Evolutionary conservation across 2,113 vertebrate species (phyloP).

Genomic region (Lepus americanus): DNA sequence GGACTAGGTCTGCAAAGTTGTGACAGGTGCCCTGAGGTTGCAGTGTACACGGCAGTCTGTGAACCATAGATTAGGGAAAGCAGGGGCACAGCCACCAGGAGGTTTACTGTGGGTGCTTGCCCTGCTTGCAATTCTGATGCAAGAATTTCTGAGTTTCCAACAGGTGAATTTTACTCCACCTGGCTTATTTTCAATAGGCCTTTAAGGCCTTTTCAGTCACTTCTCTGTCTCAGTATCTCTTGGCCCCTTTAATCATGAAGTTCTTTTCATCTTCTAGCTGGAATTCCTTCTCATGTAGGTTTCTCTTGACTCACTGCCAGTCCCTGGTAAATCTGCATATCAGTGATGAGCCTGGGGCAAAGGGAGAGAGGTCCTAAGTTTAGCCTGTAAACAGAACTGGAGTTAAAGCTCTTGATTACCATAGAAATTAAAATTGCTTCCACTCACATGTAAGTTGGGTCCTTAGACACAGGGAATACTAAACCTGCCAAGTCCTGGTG

Average conservation of each 20-base stretch:
- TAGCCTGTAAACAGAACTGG: conserved; percentile 69
- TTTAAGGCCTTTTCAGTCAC: background rate
- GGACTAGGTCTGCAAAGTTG: background rate
- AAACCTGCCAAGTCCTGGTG: background rate
- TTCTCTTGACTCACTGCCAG: conserved; percentile 46
- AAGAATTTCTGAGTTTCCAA: conserved; percentile 31
- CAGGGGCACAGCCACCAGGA: background rate
- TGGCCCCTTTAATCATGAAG: conserved; percentile 56
- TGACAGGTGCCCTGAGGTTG: background rate
- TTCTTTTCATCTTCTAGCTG: conserved; percentile 70
- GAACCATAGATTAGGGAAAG: background rate
- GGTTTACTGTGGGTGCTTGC: background rate
- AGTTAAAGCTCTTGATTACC: conserved; percentile 81
- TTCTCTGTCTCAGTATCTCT: conserved; percentile 44
- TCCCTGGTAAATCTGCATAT: conserved; percentile 72
- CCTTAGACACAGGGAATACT: conserved; percentile 68
- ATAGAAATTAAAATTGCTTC: conserved; percentile 82
- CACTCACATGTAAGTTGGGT: conserved; percentile 52
- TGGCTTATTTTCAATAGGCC: conserved; percentile 42
- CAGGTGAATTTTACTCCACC: background rate
- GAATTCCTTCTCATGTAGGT: conserved; percentile 59
- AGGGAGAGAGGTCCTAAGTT: conserved; percentile 59
- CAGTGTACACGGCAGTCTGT: background rate
- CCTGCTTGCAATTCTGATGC: background rate
- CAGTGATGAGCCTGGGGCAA: conserved; percentile 69